Evolutionary conservation across 1,140 invertebrate species (phyloP).

Genomic region (Aphelinus atriplicis): DNA sequence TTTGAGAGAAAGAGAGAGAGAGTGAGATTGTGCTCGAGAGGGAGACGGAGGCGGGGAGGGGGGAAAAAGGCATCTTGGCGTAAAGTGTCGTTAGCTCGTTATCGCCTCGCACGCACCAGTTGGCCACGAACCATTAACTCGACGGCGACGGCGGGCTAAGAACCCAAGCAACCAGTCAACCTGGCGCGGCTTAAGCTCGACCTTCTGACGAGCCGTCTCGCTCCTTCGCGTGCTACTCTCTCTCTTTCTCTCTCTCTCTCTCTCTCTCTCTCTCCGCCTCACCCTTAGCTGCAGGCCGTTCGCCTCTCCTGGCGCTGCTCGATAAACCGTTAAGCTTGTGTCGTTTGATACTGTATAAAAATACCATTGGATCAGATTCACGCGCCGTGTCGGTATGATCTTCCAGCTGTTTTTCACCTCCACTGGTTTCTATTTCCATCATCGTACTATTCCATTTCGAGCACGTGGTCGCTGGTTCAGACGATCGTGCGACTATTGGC

Average conservation of each 20-base stretch:
- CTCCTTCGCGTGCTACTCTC: not conserved
- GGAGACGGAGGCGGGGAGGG: not conserved
- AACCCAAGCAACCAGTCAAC: too few species aligned
- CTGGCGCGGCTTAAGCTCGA: too few species aligned
- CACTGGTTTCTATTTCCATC: not conserved
- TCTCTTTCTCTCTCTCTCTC: not conserved
- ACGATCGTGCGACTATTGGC: too few species aligned
- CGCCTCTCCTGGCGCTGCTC: not conserved
- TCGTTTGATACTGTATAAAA: not conserved
- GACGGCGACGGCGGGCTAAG: too few species aligned
- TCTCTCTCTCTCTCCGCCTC: not conserved
- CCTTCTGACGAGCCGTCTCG: not conserved
- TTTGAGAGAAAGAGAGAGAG: too few species aligned
- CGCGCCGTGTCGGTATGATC: not conserved
- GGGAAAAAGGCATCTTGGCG: constrained; percentile 23
- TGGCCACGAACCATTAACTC: constrained; percentile 13
- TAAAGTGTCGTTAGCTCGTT: constrained; percentile 37
- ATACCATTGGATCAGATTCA: not conserved
- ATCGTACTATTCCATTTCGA: not conserved
- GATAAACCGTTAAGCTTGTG: not conserved
- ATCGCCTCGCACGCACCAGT: constrained; percentile 36
- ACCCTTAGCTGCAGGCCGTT: too few species aligned
- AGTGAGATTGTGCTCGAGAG: too few species aligned
- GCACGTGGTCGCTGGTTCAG: too few species aligned
- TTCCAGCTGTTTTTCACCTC: not conserved